Conservation (phyloP, 2,113 vertebrate genomes). For the Tonatia bakeri region DNA sequence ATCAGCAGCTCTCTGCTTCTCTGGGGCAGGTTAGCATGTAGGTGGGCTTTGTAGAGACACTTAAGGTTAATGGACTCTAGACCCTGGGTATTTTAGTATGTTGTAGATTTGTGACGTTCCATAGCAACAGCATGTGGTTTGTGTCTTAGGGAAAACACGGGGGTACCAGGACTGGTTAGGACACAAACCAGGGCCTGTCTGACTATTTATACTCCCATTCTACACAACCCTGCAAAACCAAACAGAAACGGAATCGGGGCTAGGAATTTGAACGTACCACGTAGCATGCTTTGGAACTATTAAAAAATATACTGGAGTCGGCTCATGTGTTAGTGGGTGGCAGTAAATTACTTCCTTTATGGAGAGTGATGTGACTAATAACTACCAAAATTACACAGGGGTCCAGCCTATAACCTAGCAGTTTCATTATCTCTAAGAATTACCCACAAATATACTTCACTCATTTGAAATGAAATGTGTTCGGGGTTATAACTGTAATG, state of each 20-base stretch:
- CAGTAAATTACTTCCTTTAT: background rate
- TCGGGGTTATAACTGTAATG: background rate
- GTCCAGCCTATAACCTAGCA: background rate
- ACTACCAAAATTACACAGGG: background rate
- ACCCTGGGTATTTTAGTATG: rapidly evolving
- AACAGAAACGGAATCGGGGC: background rate
- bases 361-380: background rate
- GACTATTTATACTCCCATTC: background rate
- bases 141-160: background rate
- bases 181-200: background rate
- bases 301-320: background rate
- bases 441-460: background rate
- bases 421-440: background rate
- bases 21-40: background rate
- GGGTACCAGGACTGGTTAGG: background rate
- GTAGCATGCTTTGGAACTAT: background rate
- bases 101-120: background rate
- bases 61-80: background rate
- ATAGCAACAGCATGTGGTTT: background rate
- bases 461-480: background rate
- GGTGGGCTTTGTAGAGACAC: background rate
- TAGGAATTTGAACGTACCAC: background rate
- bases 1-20: background rate
- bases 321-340: background rate
- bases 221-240: background rate